Evolutionary conservation across 2,113 vertebrate genomes (phyloP).

Genomic region (Isurus oxyrinchus): DNA sequence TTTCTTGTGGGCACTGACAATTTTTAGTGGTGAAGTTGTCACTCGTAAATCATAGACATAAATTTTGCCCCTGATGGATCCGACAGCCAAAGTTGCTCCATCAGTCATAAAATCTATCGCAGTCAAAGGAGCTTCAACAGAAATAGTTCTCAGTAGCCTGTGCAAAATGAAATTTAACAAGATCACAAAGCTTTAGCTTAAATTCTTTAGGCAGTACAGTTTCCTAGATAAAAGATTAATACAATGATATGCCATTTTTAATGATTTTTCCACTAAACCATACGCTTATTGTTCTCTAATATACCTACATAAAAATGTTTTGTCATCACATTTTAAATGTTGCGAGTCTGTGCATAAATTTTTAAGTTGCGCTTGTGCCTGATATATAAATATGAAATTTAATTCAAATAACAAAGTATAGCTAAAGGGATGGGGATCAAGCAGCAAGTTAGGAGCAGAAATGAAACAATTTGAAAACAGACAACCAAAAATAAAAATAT

Average conservation of each 20-base stretch:
- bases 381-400: not conserved
- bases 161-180: not conserved
- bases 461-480: not conserved
- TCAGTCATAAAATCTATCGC: constrained; percentile 85
- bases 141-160: constrained; percentile 71
- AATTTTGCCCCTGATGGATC: constrained; percentile 85
- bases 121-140: constrained; percentile 80
- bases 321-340: not conserved
- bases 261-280: not conserved
- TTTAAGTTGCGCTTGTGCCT: not conserved
- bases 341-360: not conserved
- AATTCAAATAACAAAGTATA: not conserved
- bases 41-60: constrained; percentile 91
- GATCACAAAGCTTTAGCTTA: not conserved
- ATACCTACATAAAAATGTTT: not conserved
- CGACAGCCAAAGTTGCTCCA: constrained; percentile 79
- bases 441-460: not conserved
- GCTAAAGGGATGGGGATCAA: not conserved
- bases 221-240: not conserved
- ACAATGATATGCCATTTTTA: not conserved
- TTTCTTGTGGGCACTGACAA: constrained; percentile 79
- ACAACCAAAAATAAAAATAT: not conserved
- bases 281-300: not conserved
- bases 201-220: not conserved
- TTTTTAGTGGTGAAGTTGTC: constrained; percentile 71